Conservation (phyloP, 2,113 vertebrate species). For the Calypte anna region DNA sequence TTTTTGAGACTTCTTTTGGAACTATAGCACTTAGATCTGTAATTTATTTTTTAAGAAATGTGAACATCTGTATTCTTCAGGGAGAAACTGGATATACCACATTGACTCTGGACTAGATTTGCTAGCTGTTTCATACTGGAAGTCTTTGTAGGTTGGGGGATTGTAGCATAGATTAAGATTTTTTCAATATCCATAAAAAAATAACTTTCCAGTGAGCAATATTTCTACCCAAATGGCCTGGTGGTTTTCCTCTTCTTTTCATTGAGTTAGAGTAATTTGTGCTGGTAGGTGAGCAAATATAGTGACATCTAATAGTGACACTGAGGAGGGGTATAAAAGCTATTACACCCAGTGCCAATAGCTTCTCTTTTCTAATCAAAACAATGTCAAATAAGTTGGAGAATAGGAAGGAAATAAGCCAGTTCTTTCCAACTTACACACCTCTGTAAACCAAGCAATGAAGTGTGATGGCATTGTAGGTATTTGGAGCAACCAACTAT, state of each 20-base stretch:
- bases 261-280: conserved; percentile 12
- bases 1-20: not conserved
- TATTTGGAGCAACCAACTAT: not conserved
- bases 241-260: not conserved
- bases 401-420: conserved; percentile 32
- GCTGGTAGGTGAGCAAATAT: conserved; percentile 1
- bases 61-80: not conserved
- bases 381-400: conserved; percentile 30
- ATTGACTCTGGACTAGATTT: not conserved
- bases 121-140: not conserved
- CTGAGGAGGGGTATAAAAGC: conserved; percentile 13
- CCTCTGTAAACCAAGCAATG: not conserved
- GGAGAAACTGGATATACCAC: not conserved
- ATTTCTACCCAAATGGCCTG: conserved; percentile 8
- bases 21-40: not conserved
- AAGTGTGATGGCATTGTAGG: not conserved
- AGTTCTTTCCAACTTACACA: not conserved
- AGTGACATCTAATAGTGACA: conserved; percentile 32
- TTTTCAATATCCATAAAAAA: conserved; percentile 40
- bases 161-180: not conserved
- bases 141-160: not conserved
- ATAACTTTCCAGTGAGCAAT: conserved; percentile 8
- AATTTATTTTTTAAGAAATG: not conserved
- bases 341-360: conserved; percentile 30
- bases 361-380: conserved; percentile 48